Percentiles rank a stretch among this genome's conserved stretches.
These are phyloP conservation scores for Pristionchus mayeri DNA, from an alignment of 2,888 invertebrate genomes.

Conservation along the genomic window DNA sequence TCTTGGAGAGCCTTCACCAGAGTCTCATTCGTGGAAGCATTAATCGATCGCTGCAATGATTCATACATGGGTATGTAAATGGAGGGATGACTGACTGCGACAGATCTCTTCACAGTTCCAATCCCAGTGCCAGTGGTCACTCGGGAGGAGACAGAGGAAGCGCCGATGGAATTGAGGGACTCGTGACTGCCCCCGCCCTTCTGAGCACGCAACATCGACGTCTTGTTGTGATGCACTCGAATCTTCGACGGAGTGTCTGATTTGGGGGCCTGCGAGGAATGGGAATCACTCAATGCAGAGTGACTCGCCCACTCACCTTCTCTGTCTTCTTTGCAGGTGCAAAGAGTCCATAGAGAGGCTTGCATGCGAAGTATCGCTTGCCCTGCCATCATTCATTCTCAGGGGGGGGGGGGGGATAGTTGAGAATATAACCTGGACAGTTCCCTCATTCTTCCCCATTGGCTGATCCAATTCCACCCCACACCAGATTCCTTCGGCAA, in stretches of 20 bases:
- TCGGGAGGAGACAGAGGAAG: constrained; percentile 73
- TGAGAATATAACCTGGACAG: constrained; percentile 84
- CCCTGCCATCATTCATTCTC: constrained; percentile 61
- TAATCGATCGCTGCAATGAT: constrained; percentile 4
- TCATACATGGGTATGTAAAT: no score
- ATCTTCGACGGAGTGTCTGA: constrained; percentile 38
- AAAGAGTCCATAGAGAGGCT: constrained; percentile 91
- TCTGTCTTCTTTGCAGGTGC: constrained; percentile 83
- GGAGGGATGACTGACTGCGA: neutral
- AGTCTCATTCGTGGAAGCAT: constrained; percentile 25
- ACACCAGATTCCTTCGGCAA: constrained; percentile 90
- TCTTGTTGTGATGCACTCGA: constrained; percentile 63
- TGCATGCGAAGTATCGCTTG: constrained; percentile 90
- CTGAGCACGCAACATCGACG: constrained; percentile 61
- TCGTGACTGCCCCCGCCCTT: constrained; percentile 82
- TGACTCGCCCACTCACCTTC: constrained; percentile 31
- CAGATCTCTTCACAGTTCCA: neutral
- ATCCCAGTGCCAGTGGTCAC: constrained; percentile 40
- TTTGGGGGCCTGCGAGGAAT: constrained; percentile 26
- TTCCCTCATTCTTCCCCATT: constrained; percentile 94
- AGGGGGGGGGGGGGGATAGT: no score
- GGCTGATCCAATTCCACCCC: constrained; percentile 95
- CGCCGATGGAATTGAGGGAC: constrained; percentile 89
- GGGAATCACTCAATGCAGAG: neutral
- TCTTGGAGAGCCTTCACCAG: constrained; percentile 82